Evolutionary conservation across 35 echinoderm and acorn worm species (phyloP), one percentile per base, ranked within the genome.

Genomic region (Heliocidaris tuberculata): DNA sequence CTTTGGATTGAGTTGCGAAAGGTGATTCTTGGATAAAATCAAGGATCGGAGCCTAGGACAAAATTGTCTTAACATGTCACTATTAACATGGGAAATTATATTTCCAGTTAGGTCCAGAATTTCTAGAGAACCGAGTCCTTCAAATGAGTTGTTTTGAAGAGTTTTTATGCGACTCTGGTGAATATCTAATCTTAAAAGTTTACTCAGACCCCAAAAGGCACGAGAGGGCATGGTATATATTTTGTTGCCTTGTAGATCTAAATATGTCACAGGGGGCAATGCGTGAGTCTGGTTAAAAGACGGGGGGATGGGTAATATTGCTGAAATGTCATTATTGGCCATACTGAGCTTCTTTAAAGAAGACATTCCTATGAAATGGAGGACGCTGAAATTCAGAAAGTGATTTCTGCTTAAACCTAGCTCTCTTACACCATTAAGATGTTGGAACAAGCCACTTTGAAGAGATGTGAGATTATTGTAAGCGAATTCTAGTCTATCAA

Each of bases 71-170:
- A 93, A 93, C 91, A 93, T 93, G 21, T 93, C 91, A 13, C 48
- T 50, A 17, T 16, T n/a, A 5, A 93, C 50, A 31, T 30, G 11
- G 10, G 47, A 30, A 30, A 93, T 32, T 5, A 15, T 13, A 93
- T 93, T 93, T 13, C 50, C n/a, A 50, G 91, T 52, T 9, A 93
- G 50, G 48, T 93, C 29, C 47, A 93, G 30, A 48, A 31, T 59
- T 59, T 59, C 31, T 59, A 93, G 30, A 93, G 91, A 93, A 13
- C 12, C 11, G 12, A 93, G 48, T 27, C 91, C 91, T n/a, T 30
- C 91, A 93, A 93, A 93, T 24, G 91, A 56, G 27, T 93, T 29
- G 50, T 93, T 93, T 93, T 93, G 11, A 13, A 93, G 13, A 48
- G 7, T 93, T 59, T 93, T 93, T 0, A 93, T 93, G 11, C 48